phyloP scores from a whole-genome alignment of 2,888 invertebrate species.

The Cataglyphis cursor region DNA sequence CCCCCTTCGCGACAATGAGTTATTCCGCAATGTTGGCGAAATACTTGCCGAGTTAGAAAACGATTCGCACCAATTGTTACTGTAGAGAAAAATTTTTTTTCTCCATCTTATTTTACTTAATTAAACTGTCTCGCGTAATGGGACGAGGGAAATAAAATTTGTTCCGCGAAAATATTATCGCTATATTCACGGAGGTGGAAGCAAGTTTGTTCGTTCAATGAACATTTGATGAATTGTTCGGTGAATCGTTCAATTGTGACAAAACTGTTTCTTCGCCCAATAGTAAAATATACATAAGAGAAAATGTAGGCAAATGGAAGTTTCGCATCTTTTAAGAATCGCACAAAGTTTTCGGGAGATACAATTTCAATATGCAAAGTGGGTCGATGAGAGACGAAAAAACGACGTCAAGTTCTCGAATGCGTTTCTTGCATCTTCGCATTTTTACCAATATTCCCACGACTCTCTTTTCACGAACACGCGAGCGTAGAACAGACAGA shows the following conservation, averaged over 20 bases:
- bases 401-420: slow-evolving; percentile 2
- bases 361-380: not conserved
- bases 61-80: slow-evolving; percentile 1
- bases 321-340: not conserved
- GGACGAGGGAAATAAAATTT: not conserved
- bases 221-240: slow-evolving; percentile 22
- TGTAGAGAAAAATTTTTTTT: not conserved
- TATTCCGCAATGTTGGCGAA: slow-evolving; percentile 19
- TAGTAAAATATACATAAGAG: not conserved
- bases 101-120: slow-evolving; percentile 20
- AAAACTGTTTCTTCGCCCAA: not conserved
- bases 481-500: not conserved
- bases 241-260: slow-evolving; percentile 17
- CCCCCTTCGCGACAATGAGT: slow-evolving; percentile 26
- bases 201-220: not conserved
- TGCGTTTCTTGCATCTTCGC: slow-evolving; percentile 1
- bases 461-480: slow-evolving; percentile 6
- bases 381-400: not conserved
- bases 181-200: not conserved
- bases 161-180: not conserved
- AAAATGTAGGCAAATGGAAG: not conserved
- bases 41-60: slow-evolving; percentile 14
- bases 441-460: not conserved
- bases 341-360: not conserved
- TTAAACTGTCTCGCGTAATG: not conserved